phyloP scores from a whole-genome alignment of 92 coral and sea anemone species.

The Parazoanthus darwini region DNA sequence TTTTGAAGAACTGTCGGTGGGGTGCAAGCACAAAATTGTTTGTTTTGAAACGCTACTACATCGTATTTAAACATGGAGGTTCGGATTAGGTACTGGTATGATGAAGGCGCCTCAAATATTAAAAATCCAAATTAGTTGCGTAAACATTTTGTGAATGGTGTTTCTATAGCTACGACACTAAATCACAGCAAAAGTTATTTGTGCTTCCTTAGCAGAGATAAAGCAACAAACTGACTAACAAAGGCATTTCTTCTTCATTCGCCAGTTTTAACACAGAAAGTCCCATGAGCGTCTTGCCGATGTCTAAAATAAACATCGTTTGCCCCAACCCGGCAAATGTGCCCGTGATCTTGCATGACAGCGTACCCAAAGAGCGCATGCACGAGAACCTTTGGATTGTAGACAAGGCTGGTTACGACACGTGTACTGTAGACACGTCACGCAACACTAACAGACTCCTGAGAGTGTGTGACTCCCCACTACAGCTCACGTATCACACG shows the following conservation, averaged over 20 bases:
- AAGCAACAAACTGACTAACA: background rate
- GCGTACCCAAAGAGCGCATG: constrained; percentile 57
- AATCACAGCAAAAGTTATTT: too few relatives aligned
- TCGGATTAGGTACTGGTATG: too few relatives aligned
- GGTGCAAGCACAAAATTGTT: too few relatives aligned
- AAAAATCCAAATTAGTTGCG: too few relatives aligned
- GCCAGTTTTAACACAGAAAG: constrained; percentile 35
- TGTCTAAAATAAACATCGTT: constrained; percentile 59
- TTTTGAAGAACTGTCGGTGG: background rate
- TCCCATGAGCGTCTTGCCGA: constrained; percentile 46
- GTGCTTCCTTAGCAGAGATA: too few relatives aligned
- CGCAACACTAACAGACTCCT: constrained; percentile 47
- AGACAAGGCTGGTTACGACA: constrained; percentile 65
- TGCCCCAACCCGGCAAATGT: constrained; percentile 84
- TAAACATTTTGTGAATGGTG: too few relatives aligned
- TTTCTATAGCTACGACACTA: too few relatives aligned
- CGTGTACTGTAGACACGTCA: constrained; percentile 60
- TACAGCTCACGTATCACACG: constrained; percentile 55
- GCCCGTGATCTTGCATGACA: constrained; percentile 55
- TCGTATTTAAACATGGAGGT: too few relatives aligned
- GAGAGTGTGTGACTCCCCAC: constrained; percentile 57
- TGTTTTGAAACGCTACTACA: too few relatives aligned
- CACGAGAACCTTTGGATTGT: constrained; percentile 81
- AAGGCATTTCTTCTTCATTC: background rate
- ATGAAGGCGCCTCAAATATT: too few relatives aligned